Conservation (phyloP, 2,113 vertebrate genomes). For the Anarrhichthys ocellatus region DNA sequence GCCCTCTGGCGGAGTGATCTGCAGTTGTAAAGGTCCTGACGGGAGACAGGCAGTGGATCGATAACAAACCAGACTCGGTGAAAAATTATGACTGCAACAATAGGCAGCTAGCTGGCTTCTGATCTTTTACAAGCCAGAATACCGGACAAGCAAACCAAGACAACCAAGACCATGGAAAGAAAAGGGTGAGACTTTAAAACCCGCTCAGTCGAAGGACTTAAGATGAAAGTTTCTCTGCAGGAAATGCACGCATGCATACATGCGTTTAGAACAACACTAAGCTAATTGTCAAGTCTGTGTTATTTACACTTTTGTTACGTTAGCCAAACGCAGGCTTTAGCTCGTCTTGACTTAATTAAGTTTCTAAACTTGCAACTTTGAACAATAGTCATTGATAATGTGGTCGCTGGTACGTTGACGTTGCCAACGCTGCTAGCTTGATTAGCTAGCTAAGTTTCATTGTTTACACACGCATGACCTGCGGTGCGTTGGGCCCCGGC, state of each 20-base stretch:
- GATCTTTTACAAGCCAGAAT: background rate
- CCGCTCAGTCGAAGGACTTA: slow-evolving; percentile 72
- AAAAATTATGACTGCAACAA: slow-evolving; percentile 52
- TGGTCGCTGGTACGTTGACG: background rate
- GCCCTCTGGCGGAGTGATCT: slow-evolving; percentile 75
- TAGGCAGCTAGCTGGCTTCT: slow-evolving; percentile 26
- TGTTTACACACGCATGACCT: slow-evolving; percentile 78
- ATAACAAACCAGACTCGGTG: slow-evolving; percentile 57
- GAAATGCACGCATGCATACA: slow-evolving; percentile 60
- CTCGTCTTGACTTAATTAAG: fast-evolving
- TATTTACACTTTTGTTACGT: background rate
- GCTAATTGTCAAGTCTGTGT: background rate
- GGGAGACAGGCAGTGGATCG: slow-evolving; percentile 53
- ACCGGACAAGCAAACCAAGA: background rate
- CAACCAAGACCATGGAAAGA: slow-evolving; percentile 87
- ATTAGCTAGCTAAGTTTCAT: slow-evolving; percentile 78
- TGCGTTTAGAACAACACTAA: slow-evolving; percentile 39
- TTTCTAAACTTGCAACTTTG: background rate
- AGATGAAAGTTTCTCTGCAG: slow-evolving; percentile 80
- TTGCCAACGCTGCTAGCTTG: slow-evolving; percentile 68
- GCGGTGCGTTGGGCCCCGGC: slow-evolving; percentile 46
- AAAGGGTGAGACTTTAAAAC: slow-evolving; percentile 87
- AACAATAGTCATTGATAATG: background rate
- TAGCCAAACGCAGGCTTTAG: fast-evolving
- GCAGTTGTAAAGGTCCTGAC: slow-evolving; percentile 54